Conservation (phyloP, 2,797 vertebrate genomes). For the Centropyge bicolor region DNA sequence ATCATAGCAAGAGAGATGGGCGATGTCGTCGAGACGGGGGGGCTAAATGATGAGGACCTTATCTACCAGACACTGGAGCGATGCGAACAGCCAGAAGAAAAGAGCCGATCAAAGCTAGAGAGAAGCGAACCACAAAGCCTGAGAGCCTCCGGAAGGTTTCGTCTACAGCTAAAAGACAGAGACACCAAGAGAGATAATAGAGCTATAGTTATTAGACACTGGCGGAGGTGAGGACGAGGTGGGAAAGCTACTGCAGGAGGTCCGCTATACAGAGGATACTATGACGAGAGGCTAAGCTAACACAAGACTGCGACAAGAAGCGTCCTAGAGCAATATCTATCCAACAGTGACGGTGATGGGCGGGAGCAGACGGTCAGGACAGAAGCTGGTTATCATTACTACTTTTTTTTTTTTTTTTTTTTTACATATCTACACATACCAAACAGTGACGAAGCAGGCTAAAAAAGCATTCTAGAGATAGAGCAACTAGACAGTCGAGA, state of each 20-base stretch:
- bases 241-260: conserved; percentile 38
- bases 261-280: conserved; percentile 37
- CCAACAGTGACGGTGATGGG: conserved; percentile 61
- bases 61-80: conserved; percentile 40
- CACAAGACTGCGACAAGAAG: conserved; percentile 76
- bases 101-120: conserved; percentile 20
- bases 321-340: conserved; percentile 63
- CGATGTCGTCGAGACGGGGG: background rate
- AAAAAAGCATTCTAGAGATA: conserved; percentile 60
- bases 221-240: conserved; percentile 43
- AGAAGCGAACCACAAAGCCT: conserved; percentile 48
- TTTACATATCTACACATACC: conserved; percentile 74
- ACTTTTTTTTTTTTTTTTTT: conserved; percentile 16
- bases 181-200: conserved; percentile 63
- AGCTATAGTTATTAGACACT: conserved; percentile 63
- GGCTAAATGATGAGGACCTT: conserved; percentile 4
- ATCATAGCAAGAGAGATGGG: conserved; percentile 37
- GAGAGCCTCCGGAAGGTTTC: conserved; percentile 45
- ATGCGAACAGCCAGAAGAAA: conserved; percentile 32
- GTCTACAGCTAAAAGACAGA: conserved; percentile 67
- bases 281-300: conserved; percentile 72
- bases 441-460: conserved; percentile 60
- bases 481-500: conserved; percentile 51
- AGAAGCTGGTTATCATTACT: conserved; percentile 53
- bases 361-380: conserved; percentile 62